phyloP scores from a whole-genome alignment of 1,140 invertebrate genomes.

The Paracyclopina nana region DNA sequence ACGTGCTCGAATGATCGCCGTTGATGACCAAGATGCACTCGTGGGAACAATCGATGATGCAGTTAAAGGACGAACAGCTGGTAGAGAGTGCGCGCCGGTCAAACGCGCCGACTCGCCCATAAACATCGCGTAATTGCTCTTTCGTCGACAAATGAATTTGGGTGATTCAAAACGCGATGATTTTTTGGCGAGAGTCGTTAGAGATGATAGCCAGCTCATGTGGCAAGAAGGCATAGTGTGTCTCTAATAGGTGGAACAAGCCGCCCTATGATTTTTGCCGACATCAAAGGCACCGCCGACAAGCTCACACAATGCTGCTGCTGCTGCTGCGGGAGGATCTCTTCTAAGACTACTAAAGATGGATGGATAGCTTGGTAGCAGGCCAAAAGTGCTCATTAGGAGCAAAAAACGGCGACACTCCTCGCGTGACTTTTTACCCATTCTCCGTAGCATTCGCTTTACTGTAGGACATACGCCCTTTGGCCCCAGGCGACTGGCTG shows the following conservation, averaged over 20 bases:
- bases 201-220: not conserved
- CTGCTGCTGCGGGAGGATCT: not conserved
- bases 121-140: not conserved
- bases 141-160: no score
- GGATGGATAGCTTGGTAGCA: not conserved
- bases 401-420: not conserved
- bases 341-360: not conserved
- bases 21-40: no score
- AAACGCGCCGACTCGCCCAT: not conserved
- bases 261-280: not conserved
- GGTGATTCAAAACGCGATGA: not conserved
- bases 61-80: not conserved
- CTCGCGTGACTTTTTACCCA: not conserved
- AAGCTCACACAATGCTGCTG: not conserved
- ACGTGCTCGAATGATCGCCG: no score
- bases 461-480: no score
- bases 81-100: not conserved
- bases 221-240: not conserved
- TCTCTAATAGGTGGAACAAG: conserved; percentile 4
- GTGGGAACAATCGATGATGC: no score
- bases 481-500: no score
- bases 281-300: conserved; percentile 4
- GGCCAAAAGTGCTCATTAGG: not conserved
- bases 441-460: not conserved
- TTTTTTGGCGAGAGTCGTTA: not conserved